A percentile compares a stretch with the other conserved stretches of the same genome.
phyloP scores from a whole-genome alignment of 2,888 invertebrate species.

The Sycophila texana region DNA sequence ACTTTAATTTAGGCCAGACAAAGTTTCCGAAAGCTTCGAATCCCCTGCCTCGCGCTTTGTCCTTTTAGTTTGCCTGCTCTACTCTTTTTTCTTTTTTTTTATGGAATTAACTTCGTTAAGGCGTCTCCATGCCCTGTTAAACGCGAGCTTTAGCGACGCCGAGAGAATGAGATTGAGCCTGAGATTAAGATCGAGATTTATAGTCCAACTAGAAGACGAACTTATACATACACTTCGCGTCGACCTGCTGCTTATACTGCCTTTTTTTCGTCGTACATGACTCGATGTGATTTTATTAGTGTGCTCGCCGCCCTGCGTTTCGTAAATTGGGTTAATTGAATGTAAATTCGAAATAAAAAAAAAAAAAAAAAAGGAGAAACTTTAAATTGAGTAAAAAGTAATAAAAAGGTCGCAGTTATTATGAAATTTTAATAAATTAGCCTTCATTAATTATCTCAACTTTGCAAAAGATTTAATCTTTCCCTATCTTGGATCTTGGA shows the following conservation, averaged over 20 bases:
- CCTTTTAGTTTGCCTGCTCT: constrained; percentile 11
- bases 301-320: background rate
- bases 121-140: constrained; percentile 12
- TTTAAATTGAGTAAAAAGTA: constrained; percentile 10
- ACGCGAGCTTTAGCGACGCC: constrained; percentile 26
- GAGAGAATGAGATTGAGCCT: constrained; percentile 30
- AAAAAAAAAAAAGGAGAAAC: too few species aligned
- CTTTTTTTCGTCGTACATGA: background rate
- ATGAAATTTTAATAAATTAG: constrained; percentile 15
- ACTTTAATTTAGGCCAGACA: background rate
- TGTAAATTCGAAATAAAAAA: constrained; percentile 19
- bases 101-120: constrained; percentile 31
- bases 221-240: background rate
- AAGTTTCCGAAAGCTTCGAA: constrained; percentile 5
- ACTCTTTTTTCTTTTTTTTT: background rate
- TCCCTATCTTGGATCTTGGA: background rate
- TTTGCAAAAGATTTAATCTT: background rate
- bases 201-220: constrained; percentile 17
- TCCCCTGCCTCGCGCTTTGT: background rate
- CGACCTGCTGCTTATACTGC: background rate
- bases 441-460: constrained; percentile 8
- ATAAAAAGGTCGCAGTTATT: constrained; percentile 4
- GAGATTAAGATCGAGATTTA: constrained; percentile 44
- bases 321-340: constrained; percentile 40
- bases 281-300: background rate